These are phyloP conservation scores for Notothenia rossii DNA, from an alignment of 2,113 vertebrate genomes.

Conservation along the genomic window DNA sequence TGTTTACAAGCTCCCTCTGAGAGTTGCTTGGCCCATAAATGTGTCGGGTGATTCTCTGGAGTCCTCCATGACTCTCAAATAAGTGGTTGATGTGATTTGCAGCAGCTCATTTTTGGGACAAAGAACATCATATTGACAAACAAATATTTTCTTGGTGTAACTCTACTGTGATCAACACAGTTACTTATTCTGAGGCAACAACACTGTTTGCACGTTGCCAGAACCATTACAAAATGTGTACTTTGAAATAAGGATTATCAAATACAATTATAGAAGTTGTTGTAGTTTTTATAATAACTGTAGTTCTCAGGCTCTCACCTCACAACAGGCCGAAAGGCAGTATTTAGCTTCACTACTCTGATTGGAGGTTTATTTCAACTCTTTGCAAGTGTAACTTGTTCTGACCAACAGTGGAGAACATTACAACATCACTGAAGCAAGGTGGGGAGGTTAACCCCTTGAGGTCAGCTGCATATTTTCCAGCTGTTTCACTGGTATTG, in stretches of 20 bases:
- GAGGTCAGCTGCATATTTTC: background rate
- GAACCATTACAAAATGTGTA: too few relatives aligned
- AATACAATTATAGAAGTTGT: too few relatives aligned
- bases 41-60: constrained; percentile 45
- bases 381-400: background rate
- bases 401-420: background rate
- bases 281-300: too few relatives aligned
- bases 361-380: background rate
- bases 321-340: background rate
- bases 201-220: too few relatives aligned
- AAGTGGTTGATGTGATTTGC: constrained; percentile 48
- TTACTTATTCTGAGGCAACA: too few relatives aligned
- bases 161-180: background rate
- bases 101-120: constrained; percentile 24
- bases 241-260: too few relatives aligned
- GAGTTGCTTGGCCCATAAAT: constrained; percentile 47
- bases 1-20: constrained; percentile 41
- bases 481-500: background rate
- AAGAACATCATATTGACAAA: background rate
- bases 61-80: constrained; percentile 31
- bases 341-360: background rate
- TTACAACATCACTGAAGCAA: background rate
- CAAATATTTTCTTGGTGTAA: background rate
- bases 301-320: background rate
- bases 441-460: background rate